Conservation (phyloP, 2,888 invertebrate genomes). For the Chrysina gloriosa region DNA sequence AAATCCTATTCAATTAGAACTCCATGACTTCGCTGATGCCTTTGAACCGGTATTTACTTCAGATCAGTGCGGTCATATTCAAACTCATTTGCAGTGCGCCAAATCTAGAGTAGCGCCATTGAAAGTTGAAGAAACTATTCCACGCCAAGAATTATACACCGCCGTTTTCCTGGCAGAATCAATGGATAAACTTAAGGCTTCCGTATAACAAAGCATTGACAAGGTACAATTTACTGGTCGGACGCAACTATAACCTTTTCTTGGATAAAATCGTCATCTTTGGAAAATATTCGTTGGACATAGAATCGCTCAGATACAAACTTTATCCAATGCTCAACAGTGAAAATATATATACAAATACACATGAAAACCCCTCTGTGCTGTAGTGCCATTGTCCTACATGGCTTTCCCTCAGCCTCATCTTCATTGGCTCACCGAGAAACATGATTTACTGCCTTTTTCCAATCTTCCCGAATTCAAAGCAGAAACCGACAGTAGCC, state of each 20-base stretch:
- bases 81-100: background rate
- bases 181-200: no score
- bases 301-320: constrained; percentile 32
- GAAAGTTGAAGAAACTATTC: constrained; percentile 5
- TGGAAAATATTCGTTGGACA: no score
- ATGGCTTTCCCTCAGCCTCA: background rate
- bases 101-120: constrained; percentile 28
- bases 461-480: background rate
- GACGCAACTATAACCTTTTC: no score
- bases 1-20: no score
- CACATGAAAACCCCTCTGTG: constrained; percentile 34
- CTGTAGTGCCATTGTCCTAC: constrained; percentile 40
- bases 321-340: constrained; percentile 2
- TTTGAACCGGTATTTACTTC: constrained; percentile 12
- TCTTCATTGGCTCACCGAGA: background rate
- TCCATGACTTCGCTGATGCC: constrained; percentile 15
- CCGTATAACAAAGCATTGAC: no score
- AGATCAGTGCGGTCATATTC: background rate
- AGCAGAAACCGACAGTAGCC: no score
- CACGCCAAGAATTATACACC: constrained; percentile 2
- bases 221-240: no score
- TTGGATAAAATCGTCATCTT: no score
- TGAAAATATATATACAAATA: constrained; percentile 40
- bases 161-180: no score
- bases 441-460: background rate